Percentiles rank a stretch among this genome's conserved stretches.
Evolutionary conservation across 2,113 vertebrate genomes (phyloP).

Genomic region (Polyodon spathula): DNA sequence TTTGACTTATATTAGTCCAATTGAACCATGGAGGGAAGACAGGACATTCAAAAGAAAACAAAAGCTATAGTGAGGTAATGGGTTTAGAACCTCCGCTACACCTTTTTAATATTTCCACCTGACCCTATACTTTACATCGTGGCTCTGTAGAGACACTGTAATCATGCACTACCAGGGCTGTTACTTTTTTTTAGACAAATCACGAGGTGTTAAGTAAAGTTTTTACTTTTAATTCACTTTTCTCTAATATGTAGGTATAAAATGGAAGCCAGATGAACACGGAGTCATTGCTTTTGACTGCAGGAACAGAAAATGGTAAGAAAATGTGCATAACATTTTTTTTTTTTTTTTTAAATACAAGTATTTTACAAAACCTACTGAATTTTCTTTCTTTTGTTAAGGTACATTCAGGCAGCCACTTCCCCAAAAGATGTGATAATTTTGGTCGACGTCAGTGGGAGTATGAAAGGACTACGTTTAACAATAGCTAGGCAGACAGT

Average conservation of each 20-base stretch:
- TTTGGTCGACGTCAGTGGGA: constrained; percentile 91
- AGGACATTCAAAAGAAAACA: too few relatives aligned
- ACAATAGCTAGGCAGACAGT: constrained; percentile 95
- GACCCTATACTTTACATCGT: too few relatives aligned
- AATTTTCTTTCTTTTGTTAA: constrained; percentile 34
- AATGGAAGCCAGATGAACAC: constrained; percentile 95
- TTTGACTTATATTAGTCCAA: too few relatives aligned
- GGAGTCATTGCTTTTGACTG: constrained; percentile 97
- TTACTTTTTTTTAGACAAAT: background rate
- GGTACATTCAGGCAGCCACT: constrained; percentile 97
- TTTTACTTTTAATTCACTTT: background rate
- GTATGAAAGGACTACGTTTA: constrained; percentile 94
- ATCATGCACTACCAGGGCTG: too few relatives aligned
- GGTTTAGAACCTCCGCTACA: too few relatives aligned
- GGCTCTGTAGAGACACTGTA: too few relatives aligned
- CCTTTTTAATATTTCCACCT: too few relatives aligned
- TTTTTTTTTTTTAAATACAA: background rate
- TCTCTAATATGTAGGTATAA: constrained; percentile 64
- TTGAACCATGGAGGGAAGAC: too few relatives aligned
- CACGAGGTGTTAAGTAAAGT: background rate
- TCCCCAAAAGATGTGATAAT: constrained; percentile 96
- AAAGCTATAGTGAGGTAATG: too few relatives aligned
- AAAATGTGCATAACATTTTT: constrained; percentile 8
- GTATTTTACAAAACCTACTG: background rate
- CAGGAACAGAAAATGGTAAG: constrained; percentile 95